A percentile compares a stretch with the other conserved stretches of the same genome.
Conservation (phyloP, 35 echinoderm and acorn worm genomes). For the Heliocidaris tuberculata region DNA sequence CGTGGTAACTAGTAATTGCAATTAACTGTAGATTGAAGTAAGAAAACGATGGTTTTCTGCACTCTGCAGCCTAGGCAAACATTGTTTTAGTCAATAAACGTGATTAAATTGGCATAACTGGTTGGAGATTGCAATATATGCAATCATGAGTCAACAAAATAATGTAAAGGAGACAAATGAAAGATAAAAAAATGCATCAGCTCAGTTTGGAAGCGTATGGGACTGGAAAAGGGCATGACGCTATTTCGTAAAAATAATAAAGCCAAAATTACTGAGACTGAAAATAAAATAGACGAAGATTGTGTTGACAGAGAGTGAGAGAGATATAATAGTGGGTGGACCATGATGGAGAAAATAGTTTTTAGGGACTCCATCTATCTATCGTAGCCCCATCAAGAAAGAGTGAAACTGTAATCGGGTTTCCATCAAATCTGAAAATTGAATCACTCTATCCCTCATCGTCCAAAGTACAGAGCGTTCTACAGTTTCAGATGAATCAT, state of each 20-base stretch:
- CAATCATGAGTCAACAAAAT: background rate
- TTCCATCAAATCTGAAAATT: constrained; percentile 9
- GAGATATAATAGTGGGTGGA: background rate
- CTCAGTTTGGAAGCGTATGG: background rate
- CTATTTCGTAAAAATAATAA: no score
- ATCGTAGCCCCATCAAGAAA: background rate
- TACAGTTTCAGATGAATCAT: background rate
- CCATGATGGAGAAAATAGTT: background rate
- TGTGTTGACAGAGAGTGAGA: background rate
- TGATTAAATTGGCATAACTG: no score
- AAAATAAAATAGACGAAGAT: background rate
- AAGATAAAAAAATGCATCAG: no score
- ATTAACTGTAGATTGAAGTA: no score
- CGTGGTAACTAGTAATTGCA: no score
- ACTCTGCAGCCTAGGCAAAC: no score
- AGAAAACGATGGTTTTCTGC: no score
- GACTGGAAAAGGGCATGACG: background rate
- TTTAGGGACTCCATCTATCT: background rate
- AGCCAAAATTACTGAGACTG: no score
- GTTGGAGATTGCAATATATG: background rate
- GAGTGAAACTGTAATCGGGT: background rate
- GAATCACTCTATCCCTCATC: background rate
- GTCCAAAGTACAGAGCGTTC: background rate
- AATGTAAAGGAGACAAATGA: background rate
- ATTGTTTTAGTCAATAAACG: no score